These are phyloP conservation scores for Gasteruption jaculator DNA, from an alignment of 2,888 invertebrate species.

Conservation along the genomic window DNA sequence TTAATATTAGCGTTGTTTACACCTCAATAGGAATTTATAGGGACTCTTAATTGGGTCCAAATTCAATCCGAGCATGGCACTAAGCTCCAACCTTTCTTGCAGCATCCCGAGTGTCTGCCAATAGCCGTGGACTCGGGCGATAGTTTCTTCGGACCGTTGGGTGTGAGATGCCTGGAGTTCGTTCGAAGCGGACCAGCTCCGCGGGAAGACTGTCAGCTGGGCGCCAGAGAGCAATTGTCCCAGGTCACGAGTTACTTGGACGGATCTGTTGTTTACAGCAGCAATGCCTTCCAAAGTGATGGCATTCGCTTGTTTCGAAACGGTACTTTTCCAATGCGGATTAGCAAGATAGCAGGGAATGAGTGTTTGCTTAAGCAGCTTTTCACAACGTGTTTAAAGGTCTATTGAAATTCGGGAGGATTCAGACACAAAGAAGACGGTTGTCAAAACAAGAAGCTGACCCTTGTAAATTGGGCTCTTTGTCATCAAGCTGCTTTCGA, in stretches of 20 bases:
- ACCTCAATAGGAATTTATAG: too few species aligned
- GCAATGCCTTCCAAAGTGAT: slow-evolving; percentile 66
- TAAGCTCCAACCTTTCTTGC: slow-evolving; percentile 31
- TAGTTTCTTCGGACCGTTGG: slow-evolving; percentile 67
- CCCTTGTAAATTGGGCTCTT: slow-evolving; percentile 67
- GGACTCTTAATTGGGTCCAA: too few species aligned
- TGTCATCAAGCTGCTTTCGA: slow-evolving; percentile 71
- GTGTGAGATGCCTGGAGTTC: slow-evolving; percentile 77
- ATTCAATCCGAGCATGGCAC: too few species aligned
- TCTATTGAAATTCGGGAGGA: slow-evolving; percentile 59
- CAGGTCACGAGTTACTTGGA: slow-evolving; percentile 80
- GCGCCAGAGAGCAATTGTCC: slow-evolving; percentile 81
- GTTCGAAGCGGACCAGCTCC: slow-evolving; percentile 78
- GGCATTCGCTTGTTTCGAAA: slow-evolving; percentile 71
- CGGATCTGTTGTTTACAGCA: slow-evolving; percentile 78
- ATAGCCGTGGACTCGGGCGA: slow-evolving; percentile 71
- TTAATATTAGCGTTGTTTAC: too few species aligned
- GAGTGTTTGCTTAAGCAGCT: background rate
- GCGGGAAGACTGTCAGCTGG: slow-evolving; percentile 72
- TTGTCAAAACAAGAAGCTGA: slow-evolving; percentile 61
- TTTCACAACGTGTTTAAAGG: too few species aligned
- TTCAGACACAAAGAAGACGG: slow-evolving; percentile 59
- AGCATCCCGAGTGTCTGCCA: slow-evolving; percentile 84
- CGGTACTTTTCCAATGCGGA: slow-evolving; percentile 58
- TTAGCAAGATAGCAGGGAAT: slow-evolving; percentile 1